A percentile compares a stretch with the other conserved stretches of the same genome.
Conservation (phyloP, 1,140 invertebrate genomes). For the Anadara kagoshimensis region DNA sequence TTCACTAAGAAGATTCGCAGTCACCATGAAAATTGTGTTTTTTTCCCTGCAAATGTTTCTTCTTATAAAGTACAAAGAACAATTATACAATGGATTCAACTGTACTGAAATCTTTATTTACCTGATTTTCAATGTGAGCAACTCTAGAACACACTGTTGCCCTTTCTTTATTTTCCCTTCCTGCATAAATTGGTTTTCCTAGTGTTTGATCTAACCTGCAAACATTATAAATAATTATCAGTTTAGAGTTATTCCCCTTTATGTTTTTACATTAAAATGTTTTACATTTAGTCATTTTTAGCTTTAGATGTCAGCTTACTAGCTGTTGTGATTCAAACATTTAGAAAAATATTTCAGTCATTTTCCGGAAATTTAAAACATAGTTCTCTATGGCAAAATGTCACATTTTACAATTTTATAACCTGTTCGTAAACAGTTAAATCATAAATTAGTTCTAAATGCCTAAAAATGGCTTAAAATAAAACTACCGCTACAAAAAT, state of each 20-base stretch:
- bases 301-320: not conserved
- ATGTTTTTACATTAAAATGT: not conserved
- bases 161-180: conserved; percentile 83
- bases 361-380: too few relatives aligned
- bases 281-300: not conserved
- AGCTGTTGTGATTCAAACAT: not conserved
- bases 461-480: not conserved
- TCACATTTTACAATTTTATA: too few relatives aligned
- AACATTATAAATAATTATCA: not conserved
- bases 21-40: too few relatives aligned
- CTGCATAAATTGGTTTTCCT: conserved; percentile 82
- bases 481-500: not conserved
- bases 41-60: too few relatives aligned
- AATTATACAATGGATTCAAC: not conserved
- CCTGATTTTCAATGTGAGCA: conserved; percentile 85
- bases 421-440: too few relatives aligned
- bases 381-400: not conserved
- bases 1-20: too few relatives aligned
- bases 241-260: not conserved
- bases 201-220: conserved; percentile 87
- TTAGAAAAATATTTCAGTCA: too few relatives aligned
- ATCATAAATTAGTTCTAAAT: not conserved
- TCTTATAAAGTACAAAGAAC: too few relatives aligned
- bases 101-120: conserved; percentile 26
- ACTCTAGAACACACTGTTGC: conserved; percentile 87